Evolutionary conservation across 2,113 vertebrate genomes (phyloP).

Genomic region (Percopsis transmontana): DNA sequence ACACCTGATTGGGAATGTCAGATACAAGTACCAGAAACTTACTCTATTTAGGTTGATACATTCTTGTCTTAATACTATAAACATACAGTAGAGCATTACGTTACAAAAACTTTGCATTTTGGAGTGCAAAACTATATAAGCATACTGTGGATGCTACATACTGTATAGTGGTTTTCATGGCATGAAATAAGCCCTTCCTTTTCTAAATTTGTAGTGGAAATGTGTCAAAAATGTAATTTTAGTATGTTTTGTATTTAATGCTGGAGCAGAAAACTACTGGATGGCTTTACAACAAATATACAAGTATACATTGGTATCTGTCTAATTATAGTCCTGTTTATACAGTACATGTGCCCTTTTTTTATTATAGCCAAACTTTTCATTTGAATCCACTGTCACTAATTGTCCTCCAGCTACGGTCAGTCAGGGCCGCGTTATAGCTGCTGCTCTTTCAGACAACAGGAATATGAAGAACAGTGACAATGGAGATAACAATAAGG

Average conservation of each 20-base stretch:
- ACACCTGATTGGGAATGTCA: too few relatives aligned
- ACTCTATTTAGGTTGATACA: too few relatives aligned
- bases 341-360: constrained; percentile 78
- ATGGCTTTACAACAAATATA: not conserved
- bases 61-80: too few relatives aligned
- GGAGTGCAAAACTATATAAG: too few relatives aligned
- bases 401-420: not conserved
- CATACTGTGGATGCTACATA: too few relatives aligned
- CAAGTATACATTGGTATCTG: not conserved
- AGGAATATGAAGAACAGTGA: constrained; percentile 8
- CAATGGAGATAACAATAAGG: constrained; percentile 4
- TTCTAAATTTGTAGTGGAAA: not conserved
- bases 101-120: too few relatives aligned
- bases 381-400: not conserved
- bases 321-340: constrained; percentile 60
- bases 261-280: not conserved
- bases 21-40: too few relatives aligned
- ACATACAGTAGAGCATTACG: too few relatives aligned
- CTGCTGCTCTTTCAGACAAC: constrained; percentile 20
- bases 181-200: too few relatives aligned
- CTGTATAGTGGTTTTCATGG: too few relatives aligned
- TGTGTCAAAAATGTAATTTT: not conserved
- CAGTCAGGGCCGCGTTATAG: not conserved
- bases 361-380: constrained; percentile 24
- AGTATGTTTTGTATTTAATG: not conserved